Base-by-base conservation (phyloP, 2,113 vertebrate species). In the Mirounga angustirostris region DNA sequence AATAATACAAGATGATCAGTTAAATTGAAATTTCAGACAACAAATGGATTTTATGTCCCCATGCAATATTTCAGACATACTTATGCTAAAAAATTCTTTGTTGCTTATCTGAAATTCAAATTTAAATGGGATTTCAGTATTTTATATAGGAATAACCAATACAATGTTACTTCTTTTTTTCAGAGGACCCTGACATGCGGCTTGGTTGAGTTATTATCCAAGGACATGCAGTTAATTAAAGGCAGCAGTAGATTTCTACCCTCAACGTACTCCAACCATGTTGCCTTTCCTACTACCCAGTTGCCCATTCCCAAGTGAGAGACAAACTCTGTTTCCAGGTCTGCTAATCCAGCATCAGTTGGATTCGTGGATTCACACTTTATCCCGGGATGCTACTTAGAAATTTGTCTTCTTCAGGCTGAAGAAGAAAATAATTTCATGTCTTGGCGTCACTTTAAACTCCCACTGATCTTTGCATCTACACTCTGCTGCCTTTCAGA, bases 401-500 rank as follows among this genome's bases (percentile, higher is more conserved):
- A 91, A 65, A 71, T 89, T 7, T 36, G 14, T 71, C 56, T 56
- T 59, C 24, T 24, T 22, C 30, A 56, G 36, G 2, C 36, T 74
- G 21, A 79, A 78, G 43, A 79, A 50, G 2, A 85, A 91, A 94
- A 91, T 10, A 5, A 54, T 28, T 89, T 54, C n/a, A 87, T 3
- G 5, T 82, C 11, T 80, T 36, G 13, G 1, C 73, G 24, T 7
- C 46, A 7, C n/a, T 96, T 97, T 58, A 84, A 14, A 33, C 24
- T 92, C 80, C 71, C 79, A 89, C 33, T 7, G 84, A 15, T 85
- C 58, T 81, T 46, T 76, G 56, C 22, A 61, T 98, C 93, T 93
- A 81, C 71, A 94, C 69, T 97, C 61, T 85, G 28, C 33, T 93
- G 46, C 89, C 56, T 93, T 94, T 59, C 61, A 87, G 61, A 54